A percentile compares a stretch with the other conserved stretches of the same genome.
phyloP scores from a whole-genome alignment of 2,888 invertebrate species.

The Magallana nippona region DNA sequence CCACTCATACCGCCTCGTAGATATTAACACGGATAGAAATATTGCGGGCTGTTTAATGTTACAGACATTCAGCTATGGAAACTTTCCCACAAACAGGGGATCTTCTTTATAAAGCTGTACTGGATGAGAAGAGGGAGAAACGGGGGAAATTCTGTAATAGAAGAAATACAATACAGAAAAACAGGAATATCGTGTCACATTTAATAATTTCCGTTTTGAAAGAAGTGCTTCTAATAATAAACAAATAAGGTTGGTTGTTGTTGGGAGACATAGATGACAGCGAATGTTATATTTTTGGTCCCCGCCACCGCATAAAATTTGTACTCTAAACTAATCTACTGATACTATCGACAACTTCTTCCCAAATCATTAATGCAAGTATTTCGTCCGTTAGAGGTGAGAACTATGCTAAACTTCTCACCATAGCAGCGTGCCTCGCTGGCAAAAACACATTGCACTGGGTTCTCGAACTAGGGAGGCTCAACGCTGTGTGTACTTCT shows the following conservation, averaged over 20 bases:
- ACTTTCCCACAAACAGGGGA: too few relatives aligned
- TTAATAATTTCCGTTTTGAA: slow-evolving; percentile 23
- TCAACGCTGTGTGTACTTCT: background rate
- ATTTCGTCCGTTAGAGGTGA: slow-evolving; percentile 28
- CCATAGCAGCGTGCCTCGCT: background rate
- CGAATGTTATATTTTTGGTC: too few relatives aligned
- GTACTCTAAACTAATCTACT: background rate
- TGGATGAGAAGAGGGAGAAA: too few relatives aligned
- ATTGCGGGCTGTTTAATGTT: background rate
- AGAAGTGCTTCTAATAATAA: slow-evolving; percentile 6
- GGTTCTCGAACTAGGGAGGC: background rate
- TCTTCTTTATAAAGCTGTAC: too few relatives aligned
- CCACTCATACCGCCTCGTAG: background rate
- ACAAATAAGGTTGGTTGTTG: slow-evolving; percentile 16
- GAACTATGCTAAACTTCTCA: slow-evolving; percentile 16
- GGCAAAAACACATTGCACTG: background rate
- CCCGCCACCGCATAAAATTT: background rate
- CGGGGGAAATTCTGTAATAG: too few relatives aligned
- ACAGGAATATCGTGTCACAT: slow-evolving; percentile 27
- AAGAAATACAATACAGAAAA: background rate
- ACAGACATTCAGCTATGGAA: background rate
- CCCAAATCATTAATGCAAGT: slow-evolving; percentile 31
- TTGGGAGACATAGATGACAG: background rate
- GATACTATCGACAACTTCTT: slow-evolving; percentile 23
- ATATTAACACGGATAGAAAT: background rate